Base-by-base conservation (phyloP, 2,113 vertebrate genomes). In the Leptocoma aspasia region DNA sequence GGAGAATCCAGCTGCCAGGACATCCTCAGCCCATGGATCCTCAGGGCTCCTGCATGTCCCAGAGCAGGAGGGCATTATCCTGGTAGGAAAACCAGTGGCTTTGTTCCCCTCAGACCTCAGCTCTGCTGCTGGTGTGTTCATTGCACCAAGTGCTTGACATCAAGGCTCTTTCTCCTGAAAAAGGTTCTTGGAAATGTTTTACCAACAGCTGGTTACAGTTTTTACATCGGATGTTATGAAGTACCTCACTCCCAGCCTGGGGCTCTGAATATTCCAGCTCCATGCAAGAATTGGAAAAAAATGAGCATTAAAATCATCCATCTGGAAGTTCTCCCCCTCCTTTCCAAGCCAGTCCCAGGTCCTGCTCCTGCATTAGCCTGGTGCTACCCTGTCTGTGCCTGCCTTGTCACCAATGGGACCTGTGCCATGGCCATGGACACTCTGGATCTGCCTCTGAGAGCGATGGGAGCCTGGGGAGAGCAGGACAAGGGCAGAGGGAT, bases 401-500 rank as follows among this genome's bases (percentile, higher is more conserved):
- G 57, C 82, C 69, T 53, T 8, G 35, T 23, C 84, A 27, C n/a
- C 9, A 7, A 0, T 0, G 30, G 54, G 16, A 69, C 16, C 39
- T 39, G 39, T 24, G 39, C n/a, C 15, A 2, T 4, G 37, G 82
- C 61, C 63, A 8, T 3, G 56, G 3, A 2, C 2, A 2, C 2
- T 3, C 59, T 23, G 50, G 33, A 47, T 13, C 35, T 28, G 63
- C 50, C 50, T 8, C 33, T 3, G 7, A 3, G 24, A 81, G 61
- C 4, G 1, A 4, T 4, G 15, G 52, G 65, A 92, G 59, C 39
- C 41, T 4, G 7, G 6, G 45, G 39, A 49, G 23, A 44, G 33
- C 0, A 1, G 47, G 31, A 49, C 23, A 26, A 37, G 17, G 14
- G n/a, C n/a, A n/a, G n/a, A n/a, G n/a, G n/a, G n/a, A n/a, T n/a